Percentiles rank a stretch among this genome's conserved stretches.
phyloP scores from a whole-genome alignment of 2,113 vertebrate species.

The Galemys pyrenaicus region DNA sequence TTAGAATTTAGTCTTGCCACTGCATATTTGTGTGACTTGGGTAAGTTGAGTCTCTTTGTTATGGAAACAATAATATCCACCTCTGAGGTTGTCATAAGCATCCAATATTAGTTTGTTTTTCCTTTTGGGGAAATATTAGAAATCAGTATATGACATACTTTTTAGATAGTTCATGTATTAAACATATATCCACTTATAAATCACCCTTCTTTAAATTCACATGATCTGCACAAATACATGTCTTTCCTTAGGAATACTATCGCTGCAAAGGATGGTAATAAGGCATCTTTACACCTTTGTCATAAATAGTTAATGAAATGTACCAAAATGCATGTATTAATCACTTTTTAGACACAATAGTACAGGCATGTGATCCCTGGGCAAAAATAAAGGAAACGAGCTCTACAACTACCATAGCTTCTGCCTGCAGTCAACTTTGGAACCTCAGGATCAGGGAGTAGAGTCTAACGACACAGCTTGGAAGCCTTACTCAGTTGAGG shows the following conservation, averaged over 20 bases:
- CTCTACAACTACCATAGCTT: background rate
- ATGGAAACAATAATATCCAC: background rate
- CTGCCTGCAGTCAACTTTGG: background rate
- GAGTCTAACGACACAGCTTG: background rate
- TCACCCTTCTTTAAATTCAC: background rate
- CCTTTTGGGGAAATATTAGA: background rate
- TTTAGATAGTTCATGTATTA: conserved; percentile 31
- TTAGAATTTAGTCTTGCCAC: conserved; percentile 18
- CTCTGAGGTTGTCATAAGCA: background rate
- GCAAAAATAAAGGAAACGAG: background rate
- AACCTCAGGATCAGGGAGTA: background rate
- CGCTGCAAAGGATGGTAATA: background rate
- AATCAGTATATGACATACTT: background rate
- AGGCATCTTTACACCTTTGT: background rate
- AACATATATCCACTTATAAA: background rate
- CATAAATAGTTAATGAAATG: background rate
- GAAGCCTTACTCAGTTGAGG: background rate
- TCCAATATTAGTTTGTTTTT: background rate
- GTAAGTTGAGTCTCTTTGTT: background rate
- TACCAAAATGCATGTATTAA: background rate
- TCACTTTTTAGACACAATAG: background rate
- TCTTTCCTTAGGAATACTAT: background rate
- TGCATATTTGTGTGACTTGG: background rate
- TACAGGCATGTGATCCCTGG: background rate
- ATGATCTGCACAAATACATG: background rate